Base-by-base conservation (phyloP, 2,797 vertebrate species). In the Sarcoramphus papa region DNA sequence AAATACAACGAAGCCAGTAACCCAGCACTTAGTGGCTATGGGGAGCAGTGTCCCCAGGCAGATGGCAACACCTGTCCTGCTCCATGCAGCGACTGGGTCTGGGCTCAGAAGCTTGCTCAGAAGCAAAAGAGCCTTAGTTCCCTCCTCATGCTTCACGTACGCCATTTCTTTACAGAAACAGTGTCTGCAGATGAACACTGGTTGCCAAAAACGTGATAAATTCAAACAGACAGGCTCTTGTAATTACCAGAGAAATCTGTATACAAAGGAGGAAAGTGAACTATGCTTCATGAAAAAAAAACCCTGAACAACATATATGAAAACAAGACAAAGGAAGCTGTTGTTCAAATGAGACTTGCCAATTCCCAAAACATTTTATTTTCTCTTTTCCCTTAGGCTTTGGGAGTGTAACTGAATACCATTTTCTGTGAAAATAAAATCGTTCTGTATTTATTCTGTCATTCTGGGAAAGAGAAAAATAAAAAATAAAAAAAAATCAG, bases 171-270 rank as follows among this genome's bases (percentile, higher is more conserved):
- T 31, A 82, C 60, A 87, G 63, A 89, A 95, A 88, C 47, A 23
- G 48, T 37, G 41, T 72, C 86, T 91, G 80, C 83, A 77, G 60
- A 87, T 35, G 27, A 95, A 45, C 33, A 21, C 0, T 35, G 72
- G 16, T n/a, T 94, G 94, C 94, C 94, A 94, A 95, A 92, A 92
- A 43, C 4, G 6, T 92, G 94, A 93, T 69, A 92, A 90, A 96
- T 94, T 94, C 85, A 82, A 88, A 82, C 47, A 96, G 95, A 91
- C 95, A 95, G 51, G 76, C 62, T 81, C 79, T 88, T 3, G 0
- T 67, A 95, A 95, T 94, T 95, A 95, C 88, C 67, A 93, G 90
- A 79, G 59, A 86, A 96, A 94, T 90, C 65, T 73, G 76, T 84
- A 95, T 41, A 84, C 76, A 93, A 90, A 80, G 87, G 64, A 78